Conservation (phyloP, 2,113 vertebrate genomes). For the Esox niger region DNA sequence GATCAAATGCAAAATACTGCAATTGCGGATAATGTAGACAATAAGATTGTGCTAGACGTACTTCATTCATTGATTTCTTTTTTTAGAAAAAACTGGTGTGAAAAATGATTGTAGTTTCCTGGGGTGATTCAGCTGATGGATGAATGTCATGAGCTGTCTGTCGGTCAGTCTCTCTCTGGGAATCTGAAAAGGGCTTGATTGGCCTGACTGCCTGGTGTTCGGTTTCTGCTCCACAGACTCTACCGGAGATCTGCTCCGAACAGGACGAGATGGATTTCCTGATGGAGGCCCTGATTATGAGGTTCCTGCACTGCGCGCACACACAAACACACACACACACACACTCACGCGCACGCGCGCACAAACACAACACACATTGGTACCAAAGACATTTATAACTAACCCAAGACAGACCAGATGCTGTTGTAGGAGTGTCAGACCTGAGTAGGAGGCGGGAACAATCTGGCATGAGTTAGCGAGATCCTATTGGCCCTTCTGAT, state of each 20-base stretch:
- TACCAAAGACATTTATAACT: background rate
- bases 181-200: background rate
- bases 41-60: too few relatives aligned
- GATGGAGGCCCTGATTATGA: conserved; percentile 90
- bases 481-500: too few relatives aligned
- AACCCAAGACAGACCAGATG: too few relatives aligned
- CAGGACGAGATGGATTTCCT: conserved; percentile 94
- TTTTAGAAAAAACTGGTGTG: too few relatives aligned
- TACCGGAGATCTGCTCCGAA: conserved; percentile 90
- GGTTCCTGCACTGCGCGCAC: conserved; percentile 64
- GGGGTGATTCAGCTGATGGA: too few relatives aligned
- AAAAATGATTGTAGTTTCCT: too few relatives aligned
- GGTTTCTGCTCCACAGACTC: conserved; percentile 71
- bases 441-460: too few relatives aligned
- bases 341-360: background rate
- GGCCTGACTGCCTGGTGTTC: conserved; percentile 8
- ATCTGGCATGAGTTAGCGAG: too few relatives aligned
- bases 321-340: background rate
- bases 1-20: too few relatives aligned
- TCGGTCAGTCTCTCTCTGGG: background rate
- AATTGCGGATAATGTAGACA: too few relatives aligned
- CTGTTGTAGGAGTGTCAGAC: too few relatives aligned
- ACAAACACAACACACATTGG: background rate
- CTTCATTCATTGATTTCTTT: too few relatives aligned
- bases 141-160: background rate